Conservation (phyloP, 1,140 invertebrate genomes). For the Sarcophaga peregrina region DNA sequence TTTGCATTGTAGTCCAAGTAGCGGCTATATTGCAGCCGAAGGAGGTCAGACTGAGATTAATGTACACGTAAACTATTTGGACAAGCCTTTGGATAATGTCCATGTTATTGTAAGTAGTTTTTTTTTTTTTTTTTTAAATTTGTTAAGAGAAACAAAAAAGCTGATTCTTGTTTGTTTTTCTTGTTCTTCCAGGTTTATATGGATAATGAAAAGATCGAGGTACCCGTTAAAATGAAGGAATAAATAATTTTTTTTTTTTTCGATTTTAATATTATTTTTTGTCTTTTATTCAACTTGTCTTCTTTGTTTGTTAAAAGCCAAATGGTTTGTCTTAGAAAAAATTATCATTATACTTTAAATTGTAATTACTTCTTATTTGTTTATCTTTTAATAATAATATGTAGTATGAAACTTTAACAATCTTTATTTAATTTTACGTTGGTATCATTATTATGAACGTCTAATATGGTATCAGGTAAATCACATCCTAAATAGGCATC, state of each 20-base stretch:
- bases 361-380: not conserved
- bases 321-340: conserved; percentile 9
- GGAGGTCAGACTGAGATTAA: conserved; percentile 55
- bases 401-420: not conserved
- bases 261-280: conserved; percentile 13
- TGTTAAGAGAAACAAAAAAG: not conserved
- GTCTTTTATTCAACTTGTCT: not conserved
- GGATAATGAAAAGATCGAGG: conserved; percentile 60
- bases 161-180: not conserved
- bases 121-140: no score
- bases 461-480: conserved; percentile 61
- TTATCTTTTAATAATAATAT: not conserved
- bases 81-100: conserved; percentile 19
- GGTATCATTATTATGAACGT: not conserved
- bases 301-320: not conserved
- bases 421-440: not conserved
- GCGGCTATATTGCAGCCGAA: conserved; percentile 58
- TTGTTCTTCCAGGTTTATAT: conserved; percentile 49
- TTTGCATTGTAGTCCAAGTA: conserved; percentile 52
- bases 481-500: conserved; percentile 77
- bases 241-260: conserved; percentile 13
- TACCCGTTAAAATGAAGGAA: conserved; percentile 52
- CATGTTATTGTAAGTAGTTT: conserved; percentile 31
- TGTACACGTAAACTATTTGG: conserved; percentile 46
- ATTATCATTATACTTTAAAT: not conserved